Percentiles rank a stretch among this genome's conserved stretches.
Evolutionary conservation across 2,113 vertebrate genomes (phyloP).

Genomic region (Chitala chitala): DNA sequence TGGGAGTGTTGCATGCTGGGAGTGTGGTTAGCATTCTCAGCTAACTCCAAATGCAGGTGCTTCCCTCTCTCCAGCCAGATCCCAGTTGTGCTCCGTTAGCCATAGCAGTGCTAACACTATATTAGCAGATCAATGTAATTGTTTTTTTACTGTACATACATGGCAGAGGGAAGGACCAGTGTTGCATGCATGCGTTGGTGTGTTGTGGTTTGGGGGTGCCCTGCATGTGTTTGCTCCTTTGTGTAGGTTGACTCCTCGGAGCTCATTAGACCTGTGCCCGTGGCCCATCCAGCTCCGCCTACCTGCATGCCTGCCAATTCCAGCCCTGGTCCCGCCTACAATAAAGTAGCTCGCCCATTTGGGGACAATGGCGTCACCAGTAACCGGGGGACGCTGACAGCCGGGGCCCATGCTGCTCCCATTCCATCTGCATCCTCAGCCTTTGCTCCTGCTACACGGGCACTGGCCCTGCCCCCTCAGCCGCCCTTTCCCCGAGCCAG

Average conservation of each 20-base stretch:
- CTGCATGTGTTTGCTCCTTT: constrained; percentile 65
- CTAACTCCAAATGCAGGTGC: not conserved
- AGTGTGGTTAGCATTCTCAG: not conserved
- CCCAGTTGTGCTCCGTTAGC: not conserved
- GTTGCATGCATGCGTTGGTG: constrained; percentile 66
- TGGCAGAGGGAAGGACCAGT: constrained; percentile 37
- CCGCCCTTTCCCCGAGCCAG: constrained; percentile 45
- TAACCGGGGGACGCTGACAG: constrained; percentile 35
- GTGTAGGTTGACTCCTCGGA: constrained; percentile 75
- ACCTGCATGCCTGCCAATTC: constrained; percentile 61
- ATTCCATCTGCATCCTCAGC: constrained; percentile 84
- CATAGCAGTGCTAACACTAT: not conserved
- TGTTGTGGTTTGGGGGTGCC: constrained; percentile 53
- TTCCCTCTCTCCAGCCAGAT: constrained; percentile 7
- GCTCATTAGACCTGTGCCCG: constrained; percentile 86
- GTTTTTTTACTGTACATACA: constrained; percentile 19
- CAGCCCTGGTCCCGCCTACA: constrained; percentile 61
- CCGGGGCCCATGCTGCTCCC: constrained; percentile 63
- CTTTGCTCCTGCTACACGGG: constrained; percentile 65
- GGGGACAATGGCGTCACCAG: constrained; percentile 44
- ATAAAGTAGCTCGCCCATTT: constrained; percentile 75
- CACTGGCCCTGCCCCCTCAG: constrained; percentile 47
- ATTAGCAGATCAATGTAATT: not conserved
- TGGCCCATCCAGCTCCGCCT: constrained; percentile 64
- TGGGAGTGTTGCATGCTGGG: constrained; percentile 24